phyloP scores from a whole-genome alignment of 1,140 invertebrate genomes.

The Parasteatoda tepidariorum region DNA sequence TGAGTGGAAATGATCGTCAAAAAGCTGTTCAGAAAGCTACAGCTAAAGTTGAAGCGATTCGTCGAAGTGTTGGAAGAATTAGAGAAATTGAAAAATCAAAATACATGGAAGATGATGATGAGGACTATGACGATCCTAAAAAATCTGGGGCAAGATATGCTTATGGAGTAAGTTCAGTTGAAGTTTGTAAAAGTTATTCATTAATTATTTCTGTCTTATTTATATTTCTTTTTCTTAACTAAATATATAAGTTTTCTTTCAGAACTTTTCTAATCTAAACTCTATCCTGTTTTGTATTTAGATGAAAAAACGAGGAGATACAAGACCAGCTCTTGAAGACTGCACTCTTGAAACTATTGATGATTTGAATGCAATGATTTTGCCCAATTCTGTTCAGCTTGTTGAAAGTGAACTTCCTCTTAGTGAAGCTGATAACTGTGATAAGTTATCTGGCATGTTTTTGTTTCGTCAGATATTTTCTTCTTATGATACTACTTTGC shows the following conservation, averaged over 20 bases:
- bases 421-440: constrained; percentile 61
- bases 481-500: constrained; percentile 61
- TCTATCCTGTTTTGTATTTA: too few species aligned
- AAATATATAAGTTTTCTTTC: too few species aligned
- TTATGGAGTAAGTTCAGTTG: constrained; percentile 33
- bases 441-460: constrained; percentile 61
- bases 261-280: too few species aligned
- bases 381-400: constrained; percentile 64
- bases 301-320: constrained; percentile 51
- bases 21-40: constrained; percentile 60
- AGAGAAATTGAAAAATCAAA: constrained; percentile 57
- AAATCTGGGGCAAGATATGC: constrained; percentile 51
- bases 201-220: too few species aligned
- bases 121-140: constrained; percentile 51
- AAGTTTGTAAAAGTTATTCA: too few species aligned
- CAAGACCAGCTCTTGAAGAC: constrained; percentile 60
- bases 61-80: constrained; percentile 48
- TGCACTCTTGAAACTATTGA: constrained; percentile 61
- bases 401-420: constrained; percentile 65
- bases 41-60: constrained; percentile 60
- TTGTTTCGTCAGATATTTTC: constrained; percentile 64
- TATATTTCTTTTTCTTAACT: too few species aligned
- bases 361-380: constrained; percentile 59
- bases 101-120: constrained; percentile 54
- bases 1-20: constrained; percentile 59